Base-by-base conservation (phyloP, 2,888 invertebrate species). In the Leptothorax acervorum region DNA sequence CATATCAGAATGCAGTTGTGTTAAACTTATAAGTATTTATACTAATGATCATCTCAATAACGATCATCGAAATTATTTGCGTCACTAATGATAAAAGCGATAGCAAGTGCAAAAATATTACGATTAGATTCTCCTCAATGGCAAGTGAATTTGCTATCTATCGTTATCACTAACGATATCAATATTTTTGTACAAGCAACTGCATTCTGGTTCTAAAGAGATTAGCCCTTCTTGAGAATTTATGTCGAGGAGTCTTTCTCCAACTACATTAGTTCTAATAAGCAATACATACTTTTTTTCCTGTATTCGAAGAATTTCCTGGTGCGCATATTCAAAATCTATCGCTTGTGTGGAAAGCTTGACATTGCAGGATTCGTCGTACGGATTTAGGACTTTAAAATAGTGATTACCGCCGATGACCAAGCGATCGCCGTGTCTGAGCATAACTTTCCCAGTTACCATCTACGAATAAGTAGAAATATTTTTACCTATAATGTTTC, bases 361-460 rank as follows among this genome's bases (percentile, higher is more conserved):
- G 23, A 87, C 85, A 68, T 89, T 90, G 55, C 89, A 92, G 55
- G 92, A 92, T 39, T 93, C 92, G 48, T 94, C 93, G 66, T 94
- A 92, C 0, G 96, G 95, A 93, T 95, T 95, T 82, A 95, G 95
- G 12, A 96, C 95, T 87, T 96, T 95, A 88, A 96, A 96, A 90
- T 96, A 96, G 90, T 96, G 96, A 82, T 95, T 95, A 1, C 96
- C 96, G 23, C 96, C 96, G 65, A 96, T 95, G 0, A 96, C 95
- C 63, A 96, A 90, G 39, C 96, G 95, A 92, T 96, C 96, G 0
- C 96, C 96, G 86, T 96, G 95, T 74, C 94, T 95, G 76, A 96
- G 93, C 82, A 93, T 91, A 2, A 95, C 92, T 76, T 93, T 94
- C 9, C 93, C 92, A 18, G 90, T 92, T n/a, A 96, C 92, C 62